phyloP scores from a whole-genome alignment of 2,113 vertebrate species.

The Boleophthalmus pectinirostris region DNA sequence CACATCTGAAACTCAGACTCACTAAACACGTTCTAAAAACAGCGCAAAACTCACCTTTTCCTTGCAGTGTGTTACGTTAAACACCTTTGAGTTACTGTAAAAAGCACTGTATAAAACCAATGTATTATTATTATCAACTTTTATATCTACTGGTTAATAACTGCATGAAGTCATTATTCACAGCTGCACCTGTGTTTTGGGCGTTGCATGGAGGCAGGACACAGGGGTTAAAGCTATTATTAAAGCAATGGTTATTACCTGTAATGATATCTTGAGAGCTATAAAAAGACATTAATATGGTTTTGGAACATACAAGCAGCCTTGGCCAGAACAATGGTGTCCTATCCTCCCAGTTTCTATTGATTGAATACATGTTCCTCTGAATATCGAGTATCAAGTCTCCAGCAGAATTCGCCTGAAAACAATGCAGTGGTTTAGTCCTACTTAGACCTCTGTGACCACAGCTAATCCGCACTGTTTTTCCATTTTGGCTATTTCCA shows the following conservation, averaged over 20 bases:
- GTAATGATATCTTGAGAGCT: background rate
- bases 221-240: background rate
- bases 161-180: background rate
- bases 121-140: no score
- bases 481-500: constrained; percentile 21
- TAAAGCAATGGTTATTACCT: background rate
- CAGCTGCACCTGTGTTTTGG: background rate
- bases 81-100: no score
- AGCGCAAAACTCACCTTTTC: no score
- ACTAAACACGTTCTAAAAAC: no score
- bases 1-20: no score
- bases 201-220: background rate
- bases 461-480: constrained; percentile 32
- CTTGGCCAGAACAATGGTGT: constrained; percentile 4
- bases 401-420: constrained; percentile 25
- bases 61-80: no score
- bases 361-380: constrained; percentile 9
- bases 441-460: constrained; percentile 31
- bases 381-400: constrained; percentile 24
- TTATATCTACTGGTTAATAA: background rate
- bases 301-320: background rate
- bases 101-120: no score
- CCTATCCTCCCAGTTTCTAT: constrained; percentile 8
- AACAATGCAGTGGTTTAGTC: constrained; percentile 35
- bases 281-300: background rate